Base-by-base conservation (phyloP, 1,140 invertebrate species). In the Drosophila melanica region DNA sequence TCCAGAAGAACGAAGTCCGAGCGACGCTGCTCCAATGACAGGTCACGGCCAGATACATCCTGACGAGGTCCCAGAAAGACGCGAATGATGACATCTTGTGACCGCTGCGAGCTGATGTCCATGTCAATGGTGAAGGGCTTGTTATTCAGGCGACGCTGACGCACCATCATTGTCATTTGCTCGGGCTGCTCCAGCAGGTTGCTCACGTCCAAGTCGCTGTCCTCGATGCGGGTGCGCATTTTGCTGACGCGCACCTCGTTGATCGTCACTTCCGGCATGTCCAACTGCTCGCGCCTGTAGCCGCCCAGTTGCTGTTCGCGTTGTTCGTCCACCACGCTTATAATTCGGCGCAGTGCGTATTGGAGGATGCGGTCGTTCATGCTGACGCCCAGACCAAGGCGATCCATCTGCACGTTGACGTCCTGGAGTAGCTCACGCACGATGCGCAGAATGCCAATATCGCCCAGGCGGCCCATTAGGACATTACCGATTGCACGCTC, bases 1-100 rank as follows among this genome's bases (percentile, higher is more conserved):
- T 97, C 95, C 23, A 96, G 86, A 77, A 95, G 93, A 48, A 95
- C 93, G 81, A 95, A 96, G 72, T 94, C 92, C 4, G 93, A 92
- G 58, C 94, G 93, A 66, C 94, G 93, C 60, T 94, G 91, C 72
- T 95, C 94, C 18, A 94, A 91, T 42, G 92, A 92, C 57, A 93
- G 92, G 41, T 93, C 92, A 55, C 93, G 93, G 27, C 94, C 93
- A 53, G 92, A 80, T 44, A 69, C 81, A 64, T 94, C 93, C 69
- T 92, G 92, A 85, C 93, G 93, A 0, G 94, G 94, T 77, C 94
- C 94, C 57, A 94, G 66, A 81, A 93, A 94, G 10, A 94, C 90
- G 4, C 94, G 93, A 16, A 94, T 90, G 8, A 93, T 78, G 37
- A 90, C 93, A 39, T 92, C 91, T 37, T 85, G 92, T 4, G 90